Evolutionary conservation across 2,797 vertebrate genomes (phyloP), one percentile per base, ranked within the genome.

Genomic region (Sciurus carolinensis): DNA sequence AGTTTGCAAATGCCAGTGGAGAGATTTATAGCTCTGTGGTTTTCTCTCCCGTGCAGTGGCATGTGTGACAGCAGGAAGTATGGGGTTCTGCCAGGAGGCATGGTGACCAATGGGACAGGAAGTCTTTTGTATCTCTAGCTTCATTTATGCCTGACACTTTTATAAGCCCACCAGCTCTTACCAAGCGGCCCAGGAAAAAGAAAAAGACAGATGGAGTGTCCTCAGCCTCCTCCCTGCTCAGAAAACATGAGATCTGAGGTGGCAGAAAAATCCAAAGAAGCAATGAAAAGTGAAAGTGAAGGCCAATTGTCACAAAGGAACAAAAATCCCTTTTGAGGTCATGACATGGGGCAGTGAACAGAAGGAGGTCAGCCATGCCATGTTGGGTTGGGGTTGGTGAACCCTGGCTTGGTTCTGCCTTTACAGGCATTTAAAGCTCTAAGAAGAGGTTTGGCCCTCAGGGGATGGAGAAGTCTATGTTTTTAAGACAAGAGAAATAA

Each of bases 101-200:
- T n/a, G 76, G 72, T 89, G 91, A 90, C 80, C 94, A 86, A 87
- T 77, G 69, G 59, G 33, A 92, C 88, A 92, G 95, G 89, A 97
- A 95, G 73, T 84, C 73, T 71, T 87, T 76, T 91, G 44, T 85
- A 95, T 92, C 90, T 94, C 33, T 71, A 91, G 26, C 73, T 72
- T 94, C 82, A 76, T 42, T 47, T 75, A 47, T 20, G 72, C 50
- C 88, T 94, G 44, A 71, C 33, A 76, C 64, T 75, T 81, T 77
- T 69, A 24, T 26, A 86, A 88, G 86, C 42, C 59, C 54, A 88
- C 85, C 42, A 33, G 92, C 71, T 79, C 69, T 85, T 59, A 82
- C n/a, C 57, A 36, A 62, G 57, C 76, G 79, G 42, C 18, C 4
- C 12, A 44, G 22, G 22, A n/a, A 52, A 79, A 13, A 44, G 66